Evolutionary conservation across 1,140 invertebrate species (phyloP), one percentile per base, ranked within the genome.

Genomic region (Diorhabda carinulata): DNA sequence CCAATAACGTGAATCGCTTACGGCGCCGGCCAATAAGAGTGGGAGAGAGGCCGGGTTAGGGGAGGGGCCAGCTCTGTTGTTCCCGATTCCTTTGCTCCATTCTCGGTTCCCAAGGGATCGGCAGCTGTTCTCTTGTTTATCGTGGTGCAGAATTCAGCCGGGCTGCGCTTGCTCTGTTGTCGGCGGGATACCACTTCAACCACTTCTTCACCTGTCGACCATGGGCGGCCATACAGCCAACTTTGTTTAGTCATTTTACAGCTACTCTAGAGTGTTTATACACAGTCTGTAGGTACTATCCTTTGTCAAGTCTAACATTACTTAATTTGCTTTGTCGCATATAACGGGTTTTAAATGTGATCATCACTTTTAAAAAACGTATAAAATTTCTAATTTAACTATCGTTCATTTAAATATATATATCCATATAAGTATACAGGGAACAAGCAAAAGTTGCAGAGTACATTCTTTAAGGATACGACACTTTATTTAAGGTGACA

Each of bases 61-160:
- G 65, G 65, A 59, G 65, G 57, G 44, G 65, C 57, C 9, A 52
- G 3, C 6, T 43, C 10, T 7, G 63, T 58, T 40, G 57, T 59
- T 57, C 58, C 44, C 57, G 42, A 64, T 57, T 64, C 47, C 45
- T 47, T 56, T 43, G 63, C 44, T 64, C 9, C 56, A 56, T 56
- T 56, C 9, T 60, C 47, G 2, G 58, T 59, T 67, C 65, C 65
- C 65, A 40, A 43, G 65, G 65, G 65, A 67, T 67, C 65, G 65
- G 58, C 65, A 67, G 65, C 65, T 67, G 65, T 67, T 59, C 65
- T 67, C 65, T 67, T 60, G 65, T 67, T 64, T 56, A 64, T 64
- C 44, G 63, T 57, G 63, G 8, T 60, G 58, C 65, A 60, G 65
- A 43, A 61, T 45, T 43, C 25, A 42, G 42, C 57, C 5, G 52